These are phyloP conservation scores for Bubo bubo DNA, from an alignment of 2,113 vertebrate genomes.

Conservation along the genomic window DNA sequence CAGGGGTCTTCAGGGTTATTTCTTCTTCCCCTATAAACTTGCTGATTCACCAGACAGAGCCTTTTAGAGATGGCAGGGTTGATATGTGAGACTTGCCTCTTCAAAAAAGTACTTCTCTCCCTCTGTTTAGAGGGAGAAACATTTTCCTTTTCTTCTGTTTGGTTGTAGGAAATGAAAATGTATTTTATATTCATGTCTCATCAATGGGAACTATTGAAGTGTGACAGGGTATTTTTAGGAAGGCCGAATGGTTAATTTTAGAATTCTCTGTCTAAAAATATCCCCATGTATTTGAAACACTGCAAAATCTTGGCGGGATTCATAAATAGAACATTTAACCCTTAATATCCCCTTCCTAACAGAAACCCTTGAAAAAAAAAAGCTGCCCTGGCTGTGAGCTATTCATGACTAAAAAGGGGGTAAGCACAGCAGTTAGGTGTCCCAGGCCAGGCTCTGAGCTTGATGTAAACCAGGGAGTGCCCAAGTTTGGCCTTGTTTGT, in stretches of 20 bases:
- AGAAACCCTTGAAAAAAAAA: background rate
- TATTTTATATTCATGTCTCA: slow-evolving; percentile 27
- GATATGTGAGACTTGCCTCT: background rate
- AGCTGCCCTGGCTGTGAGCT: background rate
- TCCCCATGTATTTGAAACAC: background rate
- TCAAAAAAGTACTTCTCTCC: background rate
- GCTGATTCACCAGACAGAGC: background rate
- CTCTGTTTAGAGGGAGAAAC: background rate
- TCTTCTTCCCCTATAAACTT: background rate
- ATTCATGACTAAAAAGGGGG: rapidly evolving
- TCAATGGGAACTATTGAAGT: slow-evolving; percentile 8
- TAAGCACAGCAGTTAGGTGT: background rate
- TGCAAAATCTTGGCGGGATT: background rate
- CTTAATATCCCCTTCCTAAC: background rate
- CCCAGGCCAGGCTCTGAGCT: background rate
- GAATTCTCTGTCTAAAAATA: slow-evolving; percentile 27
- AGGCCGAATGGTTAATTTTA: slow-evolving; percentile 6
- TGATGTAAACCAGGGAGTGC: background rate
- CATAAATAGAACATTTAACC: background rate
- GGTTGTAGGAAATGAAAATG: background rate
- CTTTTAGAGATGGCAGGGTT: background rate
- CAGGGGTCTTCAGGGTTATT: background rate
- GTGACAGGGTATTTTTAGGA: slow-evolving; percentile 7
- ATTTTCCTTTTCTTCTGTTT: background rate
- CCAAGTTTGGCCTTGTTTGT: background rate